A percentile compares a stretch with the other conserved stretches of the same genome.
Conservation (phyloP, 2,888 invertebrate genomes). For the Halictus ligatus region DNA sequence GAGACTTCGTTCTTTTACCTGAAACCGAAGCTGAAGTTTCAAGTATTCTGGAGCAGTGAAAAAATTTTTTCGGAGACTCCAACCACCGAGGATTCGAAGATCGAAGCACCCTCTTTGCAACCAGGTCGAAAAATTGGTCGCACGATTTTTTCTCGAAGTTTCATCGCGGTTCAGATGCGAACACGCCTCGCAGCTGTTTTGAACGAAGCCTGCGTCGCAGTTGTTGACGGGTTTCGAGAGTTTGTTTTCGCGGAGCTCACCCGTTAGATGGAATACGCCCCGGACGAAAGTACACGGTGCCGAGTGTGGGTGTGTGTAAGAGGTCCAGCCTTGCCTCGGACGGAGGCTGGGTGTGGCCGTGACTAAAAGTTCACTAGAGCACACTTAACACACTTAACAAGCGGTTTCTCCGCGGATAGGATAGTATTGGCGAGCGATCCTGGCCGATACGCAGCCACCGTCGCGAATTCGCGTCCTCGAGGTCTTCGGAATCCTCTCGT, state of each 20-base stretch:
- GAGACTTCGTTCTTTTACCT: not conserved
- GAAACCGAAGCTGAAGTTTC: not conserved
- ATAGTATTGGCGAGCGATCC: slow-evolving; percentile 39
- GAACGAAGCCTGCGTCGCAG: not conserved
- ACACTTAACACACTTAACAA: slow-evolving; percentile 78
- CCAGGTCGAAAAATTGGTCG: not conserved
- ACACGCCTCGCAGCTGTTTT: no score
- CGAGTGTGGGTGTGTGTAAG: slow-evolving; percentile 80
- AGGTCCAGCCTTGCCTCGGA: slow-evolving; percentile 80
- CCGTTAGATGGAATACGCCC: slow-evolving; percentile 69
- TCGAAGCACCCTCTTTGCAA: not conserved
- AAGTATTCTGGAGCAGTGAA: not conserved
- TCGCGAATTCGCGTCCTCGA: slow-evolving; percentile 33
- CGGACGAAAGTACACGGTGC: slow-evolving; percentile 68
- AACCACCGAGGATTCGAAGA: not conserved
- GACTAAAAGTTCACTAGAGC: slow-evolving; percentile 84
- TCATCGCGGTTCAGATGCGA: not conserved
- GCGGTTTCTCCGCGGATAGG: slow-evolving; percentile 63
- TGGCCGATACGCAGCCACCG: slow-evolving; percentile 49
- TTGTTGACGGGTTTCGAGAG: slow-evolving; percentile 5
- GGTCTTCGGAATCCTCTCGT: not conserved
- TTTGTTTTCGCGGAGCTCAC: slow-evolving; percentile 49
- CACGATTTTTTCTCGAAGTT: not conserved
- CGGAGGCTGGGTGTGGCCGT: slow-evolving; percentile 83
- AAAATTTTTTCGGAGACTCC: not conserved